A percentile compares a stretch with the other conserved stretches of the same genome.
Evolutionary conservation across 30 jellyfish, hydroid and myxozoan species (phyloP).

Genomic region (Cassiopea xamachana): DNA sequence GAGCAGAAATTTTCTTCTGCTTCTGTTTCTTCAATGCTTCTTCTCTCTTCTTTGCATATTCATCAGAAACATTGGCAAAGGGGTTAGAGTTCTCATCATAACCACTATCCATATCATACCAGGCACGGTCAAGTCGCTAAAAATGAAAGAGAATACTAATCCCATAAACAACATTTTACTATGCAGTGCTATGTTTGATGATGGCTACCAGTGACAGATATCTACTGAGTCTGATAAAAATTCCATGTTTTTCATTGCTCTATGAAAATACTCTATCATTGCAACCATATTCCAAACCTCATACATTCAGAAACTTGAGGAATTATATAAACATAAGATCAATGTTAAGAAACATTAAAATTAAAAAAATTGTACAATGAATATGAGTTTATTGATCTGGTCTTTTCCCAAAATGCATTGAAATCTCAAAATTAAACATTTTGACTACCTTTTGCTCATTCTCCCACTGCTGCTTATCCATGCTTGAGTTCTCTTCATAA

Average conservation of each 20-base stretch:
- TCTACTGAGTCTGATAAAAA: too few species aligned
- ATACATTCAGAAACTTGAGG: too few species aligned
- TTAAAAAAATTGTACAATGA: too few species aligned
- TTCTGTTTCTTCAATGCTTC: constrained; percentile 86
- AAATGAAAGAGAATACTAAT: not conserved
- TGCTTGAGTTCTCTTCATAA: constrained; percentile 19
- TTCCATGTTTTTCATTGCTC: too few species aligned
- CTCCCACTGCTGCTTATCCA: constrained; percentile 75
- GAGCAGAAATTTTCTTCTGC: constrained; percentile 88
- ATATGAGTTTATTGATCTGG: not conserved
- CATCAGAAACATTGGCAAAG: constrained; percentile 95
- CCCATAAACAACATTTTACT: too few species aligned
- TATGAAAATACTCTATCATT: too few species aligned
- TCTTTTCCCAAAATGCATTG: not conserved
- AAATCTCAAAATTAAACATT: not conserved
- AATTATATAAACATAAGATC: too few species aligned
- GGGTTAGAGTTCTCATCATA: constrained; percentile 92
- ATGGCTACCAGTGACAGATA: too few species aligned
- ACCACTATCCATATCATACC: constrained; percentile 99
- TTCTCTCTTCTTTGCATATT: constrained; percentile 95
- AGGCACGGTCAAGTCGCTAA: constrained; percentile 93
- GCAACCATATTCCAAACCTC: too few species aligned
- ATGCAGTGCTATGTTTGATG: too few species aligned
- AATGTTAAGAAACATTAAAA: too few species aligned
- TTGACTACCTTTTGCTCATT: constrained; percentile 72